These are phyloP conservation scores for Macaria notata DNA, from an alignment of 2,888 invertebrate genomes.

Conservation along the genomic window DNA sequence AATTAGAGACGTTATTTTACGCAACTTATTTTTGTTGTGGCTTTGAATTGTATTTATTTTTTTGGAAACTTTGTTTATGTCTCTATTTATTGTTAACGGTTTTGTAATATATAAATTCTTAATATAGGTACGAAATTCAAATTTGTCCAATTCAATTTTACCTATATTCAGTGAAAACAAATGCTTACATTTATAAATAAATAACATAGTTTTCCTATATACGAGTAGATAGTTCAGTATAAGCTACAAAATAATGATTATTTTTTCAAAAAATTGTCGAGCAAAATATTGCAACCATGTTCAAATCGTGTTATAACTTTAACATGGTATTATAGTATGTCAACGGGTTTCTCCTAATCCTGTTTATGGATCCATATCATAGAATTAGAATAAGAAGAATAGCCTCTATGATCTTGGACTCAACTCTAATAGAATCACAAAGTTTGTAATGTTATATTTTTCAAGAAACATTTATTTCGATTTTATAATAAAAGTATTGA, in stretches of 20 bases:
- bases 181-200: too few species aligned
- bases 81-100: neutral
- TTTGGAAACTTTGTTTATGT: constrained; percentile 1
- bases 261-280: too few species aligned
- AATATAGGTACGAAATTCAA: too few species aligned
- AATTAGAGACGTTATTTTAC: constrained; percentile 18
- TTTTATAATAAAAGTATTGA: too few species aligned
- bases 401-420: neutral
- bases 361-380: constrained; percentile 49
- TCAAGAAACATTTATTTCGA: too few species aligned
- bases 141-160: too few species aligned
- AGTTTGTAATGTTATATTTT: too few species aligned
- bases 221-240: too few species aligned
- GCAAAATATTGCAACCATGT: constrained; percentile 15
- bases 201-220: too few species aligned
- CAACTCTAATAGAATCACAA: neutral
- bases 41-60: constrained; percentile 20
- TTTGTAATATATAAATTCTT: too few species aligned
- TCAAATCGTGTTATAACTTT: constrained; percentile 38
- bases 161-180: too few species aligned
- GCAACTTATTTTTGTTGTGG: constrained; percentile 1
- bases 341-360: constrained; percentile 62
- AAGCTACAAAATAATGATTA: too few species aligned
- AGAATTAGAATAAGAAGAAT: constrained; percentile 12
- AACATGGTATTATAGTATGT: constrained; percentile 53